These are phyloP conservation scores for Calameuta filiformis DNA, from an alignment of 2,888 invertebrate species.

Conservation along the genomic window DNA sequence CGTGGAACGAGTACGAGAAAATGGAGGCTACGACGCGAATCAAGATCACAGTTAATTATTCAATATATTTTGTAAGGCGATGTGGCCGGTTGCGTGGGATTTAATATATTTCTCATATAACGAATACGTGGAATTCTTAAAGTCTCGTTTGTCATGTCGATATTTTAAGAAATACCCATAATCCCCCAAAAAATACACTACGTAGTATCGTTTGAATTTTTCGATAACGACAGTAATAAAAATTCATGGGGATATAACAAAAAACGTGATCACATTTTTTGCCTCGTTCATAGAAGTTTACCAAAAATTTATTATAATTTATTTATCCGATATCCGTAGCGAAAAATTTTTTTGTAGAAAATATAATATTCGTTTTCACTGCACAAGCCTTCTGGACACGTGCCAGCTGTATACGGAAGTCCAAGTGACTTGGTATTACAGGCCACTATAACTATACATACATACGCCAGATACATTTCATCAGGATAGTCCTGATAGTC, in stretches of 20 bases:
- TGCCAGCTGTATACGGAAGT: not conserved
- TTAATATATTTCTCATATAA: not conserved
- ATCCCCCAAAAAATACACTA: not conserved
- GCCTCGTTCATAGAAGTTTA: not conserved
- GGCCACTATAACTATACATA: not conserved
- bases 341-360: not conserved
- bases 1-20: not conserved
- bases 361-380: not conserved
- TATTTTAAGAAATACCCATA: not conserved
- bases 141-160: not conserved
- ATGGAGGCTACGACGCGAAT: not conserved
- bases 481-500: not conserved
- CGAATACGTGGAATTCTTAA: not conserved
- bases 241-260: not conserved
- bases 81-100: not conserved
- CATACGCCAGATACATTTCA: not conserved
- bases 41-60: not conserved
- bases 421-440: too few relatives aligned
- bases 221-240: too few relatives aligned
- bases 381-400: not conserved
- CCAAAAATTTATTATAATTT: too few relatives aligned
- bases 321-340: too few relatives aligned
- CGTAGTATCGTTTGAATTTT: too few relatives aligned
- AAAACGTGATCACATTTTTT: not conserved
- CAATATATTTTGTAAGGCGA: not conserved